Evolutionary conservation across 2,888 invertebrate genomes (phyloP), one percentile per base, ranked within the genome.

Genomic region (Agrochola lychnidis): DNA sequence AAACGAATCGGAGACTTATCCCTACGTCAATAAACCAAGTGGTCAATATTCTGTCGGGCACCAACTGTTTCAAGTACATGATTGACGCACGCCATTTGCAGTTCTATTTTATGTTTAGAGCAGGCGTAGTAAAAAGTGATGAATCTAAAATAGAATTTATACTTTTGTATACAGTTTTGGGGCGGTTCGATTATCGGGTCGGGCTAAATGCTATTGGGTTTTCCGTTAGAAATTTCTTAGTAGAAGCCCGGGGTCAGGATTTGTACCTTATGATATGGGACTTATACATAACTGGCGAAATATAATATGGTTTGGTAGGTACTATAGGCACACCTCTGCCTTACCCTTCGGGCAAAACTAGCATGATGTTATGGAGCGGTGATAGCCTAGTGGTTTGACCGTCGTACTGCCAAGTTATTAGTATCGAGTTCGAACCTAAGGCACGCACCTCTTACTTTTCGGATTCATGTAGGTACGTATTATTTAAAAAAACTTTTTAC

Each of bases 1-100:
- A 87, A 78, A 61, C 62, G 51, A 80, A 85, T 80, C 75, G 64
- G 25, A 85, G 68, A 82, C 53, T 69, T 81, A 81, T 56, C 56
- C 64, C 57, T 78, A 51, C 73, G 67, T 70, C 83, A 82, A 86
- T 78, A 84, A 69, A 69, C 40, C 59, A 76, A 78, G 68, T 71
- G 70, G 79, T 73, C 66, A 57, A 82, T 81, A 85, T 76, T 61
- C 40, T 36, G 61, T 53, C 22, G 56, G 64, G 69, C 61, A 70
- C 42, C 73, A 73, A 57, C 74, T 73, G 71, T 82, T 85, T 79
- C 78, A 79, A 80, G 83, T 80, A 69, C 64, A 30, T 56, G 70
- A 78, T 42, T 81, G 83, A 80, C 78, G 84, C 71, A 81, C 70
- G 73, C 56, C 16, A 68, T 81, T 83, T 73, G 40, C 22, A 61